Base-by-base conservation (phyloP, 2,797 vertebrate genomes). In the Anolis apletophallus region DNA sequence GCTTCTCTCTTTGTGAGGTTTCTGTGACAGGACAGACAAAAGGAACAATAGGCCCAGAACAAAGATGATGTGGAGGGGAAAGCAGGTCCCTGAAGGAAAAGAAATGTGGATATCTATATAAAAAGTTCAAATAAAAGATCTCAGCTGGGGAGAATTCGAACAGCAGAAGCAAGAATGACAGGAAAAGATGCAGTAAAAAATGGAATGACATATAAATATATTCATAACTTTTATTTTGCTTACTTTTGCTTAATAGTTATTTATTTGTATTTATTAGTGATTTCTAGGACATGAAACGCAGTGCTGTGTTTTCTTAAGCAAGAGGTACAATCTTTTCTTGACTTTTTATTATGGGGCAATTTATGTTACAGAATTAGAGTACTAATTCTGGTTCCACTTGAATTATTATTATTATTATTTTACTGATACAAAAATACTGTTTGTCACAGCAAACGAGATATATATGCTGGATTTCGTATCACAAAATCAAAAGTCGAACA, bases 101-200 rank as follows among this genome's bases (percentile, higher is more conserved):
- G 4, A 80, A 32, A 36, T 73, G 73, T 0, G n/a, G 16, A 91
- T 61, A 90, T 29, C 54, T 64, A 84, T 84, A 87, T 79, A 8
- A 11, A 87, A 86, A n/a, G 6, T 11, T 84, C 86, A 1, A 21
- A 23, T 2, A 84, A 80, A 92, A 80, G 5, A 14, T 11, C 34
- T 81, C 80, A 40, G 50, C 21, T 5, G 73, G 54, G 2, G 46
- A n/a, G 79, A 2, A 85, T 1, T 85, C 52, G 80, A 0, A 1
- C 0, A 75, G 6, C 1, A 79, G 10, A 88, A 23, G 89, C 46
- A 79, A 46, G 21, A 79, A 80, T 2, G 85, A 29, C 64, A 88
- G 71, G 5, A 1, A 3, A 1, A 64, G 3, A 57, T 90, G 78
- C 76, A 3, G 29, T 3, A 29, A 59, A 82, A 81, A 75, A 81